A percentile compares a stretch with the other conserved stretches of the same genome.
Conservation (phyloP, 2,888 invertebrate genomes). For the Apomyelois bistriatella region DNA sequence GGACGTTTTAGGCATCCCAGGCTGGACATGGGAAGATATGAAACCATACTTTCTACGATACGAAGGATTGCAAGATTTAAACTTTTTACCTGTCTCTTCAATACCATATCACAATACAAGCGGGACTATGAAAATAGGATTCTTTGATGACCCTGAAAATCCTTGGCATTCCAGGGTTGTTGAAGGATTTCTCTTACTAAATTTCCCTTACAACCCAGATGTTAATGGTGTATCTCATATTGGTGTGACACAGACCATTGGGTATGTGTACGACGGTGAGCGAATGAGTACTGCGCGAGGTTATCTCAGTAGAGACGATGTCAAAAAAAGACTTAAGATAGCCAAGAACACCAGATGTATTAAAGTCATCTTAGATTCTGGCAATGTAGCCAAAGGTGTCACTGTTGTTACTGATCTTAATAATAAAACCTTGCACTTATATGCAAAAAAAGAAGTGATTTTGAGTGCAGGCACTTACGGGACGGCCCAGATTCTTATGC, state of each 20-base stretch:
- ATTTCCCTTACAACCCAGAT: constrained; percentile 46
- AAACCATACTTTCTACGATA: constrained; percentile 51
- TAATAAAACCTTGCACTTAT: constrained; percentile 27
- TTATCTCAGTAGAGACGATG: constrained; percentile 37
- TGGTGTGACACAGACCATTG: constrained; percentile 42
- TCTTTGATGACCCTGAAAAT: constrained; percentile 40
- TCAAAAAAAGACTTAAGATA: constrained; percentile 35
- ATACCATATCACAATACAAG: constrained; percentile 47
- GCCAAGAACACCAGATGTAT: constrained; percentile 44
- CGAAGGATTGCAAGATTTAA: constrained; percentile 43
- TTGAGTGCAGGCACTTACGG: constrained; percentile 53
- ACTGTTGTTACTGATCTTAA: constrained; percentile 23
- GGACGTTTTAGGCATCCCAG: constrained; percentile 37
- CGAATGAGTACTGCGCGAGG: constrained; percentile 52
- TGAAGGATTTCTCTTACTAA: constrained; percentile 32
- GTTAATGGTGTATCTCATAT: constrained; percentile 50
- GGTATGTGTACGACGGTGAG: constrained; percentile 43
- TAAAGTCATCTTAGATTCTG: constrained; percentile 40
- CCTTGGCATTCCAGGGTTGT: constrained; percentile 46
- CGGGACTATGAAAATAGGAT: constrained; percentile 42
- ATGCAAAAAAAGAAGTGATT: constrained; percentile 47
- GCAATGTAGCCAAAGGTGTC: constrained; percentile 42
- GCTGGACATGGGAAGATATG: constrained; percentile 52
- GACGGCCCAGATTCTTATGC: constrained; percentile 52
- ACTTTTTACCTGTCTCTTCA: constrained; percentile 41